phyloP scores from a whole-genome alignment of 2,888 invertebrate species.

The Pseudanteris insignis region DNA sequence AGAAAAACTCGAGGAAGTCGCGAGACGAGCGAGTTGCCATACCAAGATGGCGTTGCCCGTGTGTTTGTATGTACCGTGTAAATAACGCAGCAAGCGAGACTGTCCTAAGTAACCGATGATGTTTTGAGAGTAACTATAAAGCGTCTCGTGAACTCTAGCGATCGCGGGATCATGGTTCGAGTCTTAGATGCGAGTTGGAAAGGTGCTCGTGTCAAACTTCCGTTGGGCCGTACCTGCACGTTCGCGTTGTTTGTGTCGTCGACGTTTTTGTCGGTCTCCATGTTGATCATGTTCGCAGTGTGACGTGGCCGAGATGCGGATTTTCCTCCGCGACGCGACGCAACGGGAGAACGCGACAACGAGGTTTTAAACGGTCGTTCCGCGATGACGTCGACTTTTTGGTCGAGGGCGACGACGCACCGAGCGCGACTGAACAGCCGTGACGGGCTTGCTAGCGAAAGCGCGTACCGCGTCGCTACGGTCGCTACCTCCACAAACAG shows the following conservation, averaged over 20 bases:
- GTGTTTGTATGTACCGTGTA: no score
- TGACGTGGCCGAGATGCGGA: conserved; percentile 20
- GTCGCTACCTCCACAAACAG: no score
- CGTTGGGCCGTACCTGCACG: conserved; percentile 70
- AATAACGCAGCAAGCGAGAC: no score
- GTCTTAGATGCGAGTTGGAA: no score
- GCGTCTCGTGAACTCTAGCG: no score
- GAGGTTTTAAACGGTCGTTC: background rate
- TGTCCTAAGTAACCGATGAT: no score
- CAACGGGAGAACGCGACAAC: conserved; percentile 5
- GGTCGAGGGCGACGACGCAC: conserved; percentile 26
- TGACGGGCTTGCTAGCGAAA: conserved; percentile 2
- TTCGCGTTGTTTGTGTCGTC: conserved; percentile 77
- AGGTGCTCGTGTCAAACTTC: no score
- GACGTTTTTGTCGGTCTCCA: conserved; percentile 92
- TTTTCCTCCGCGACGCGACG: conserved; percentile 8
- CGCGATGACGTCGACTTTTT: conserved; percentile 6
- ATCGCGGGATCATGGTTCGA: no score
- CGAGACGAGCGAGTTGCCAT: no score
- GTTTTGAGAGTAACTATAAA: no score
- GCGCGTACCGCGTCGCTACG: conserved; percentile 11
- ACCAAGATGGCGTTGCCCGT: no score
- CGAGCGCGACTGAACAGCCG: conserved; percentile 21
- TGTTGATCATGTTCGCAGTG: conserved; percentile 74
- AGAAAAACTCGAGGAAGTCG: no score